A percentile compares a stretch with the other conserved stretches of the same genome.
Evolutionary conservation across 2,888 invertebrate species (phyloP).

Genomic region (Xanthorhoe spadicearia): DNA sequence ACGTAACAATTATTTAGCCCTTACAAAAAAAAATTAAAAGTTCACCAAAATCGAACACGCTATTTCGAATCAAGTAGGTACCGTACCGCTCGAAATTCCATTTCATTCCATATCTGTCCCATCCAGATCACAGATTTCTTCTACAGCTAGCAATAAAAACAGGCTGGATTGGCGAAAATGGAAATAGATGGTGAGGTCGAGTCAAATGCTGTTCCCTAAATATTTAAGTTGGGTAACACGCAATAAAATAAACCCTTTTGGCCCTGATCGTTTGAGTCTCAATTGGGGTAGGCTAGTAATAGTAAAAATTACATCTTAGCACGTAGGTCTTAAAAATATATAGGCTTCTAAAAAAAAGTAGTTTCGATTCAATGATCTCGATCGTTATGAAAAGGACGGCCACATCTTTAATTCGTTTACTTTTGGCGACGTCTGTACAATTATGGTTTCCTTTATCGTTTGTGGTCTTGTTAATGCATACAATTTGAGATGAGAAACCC

Average conservation of each 20-base stretch:
- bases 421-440: no score
- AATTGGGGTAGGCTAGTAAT: slow-evolving; percentile 14
- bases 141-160: slow-evolving; percentile 40
- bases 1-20: not conserved
- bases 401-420: no score
- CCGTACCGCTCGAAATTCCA: slow-evolving; percentile 17
- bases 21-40: not conserved
- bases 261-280: slow-evolving; percentile 21
- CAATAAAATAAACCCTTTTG: slow-evolving; percentile 35
- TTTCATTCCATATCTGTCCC: slow-evolving; percentile 29
- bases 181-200: slow-evolving; percentile 41
- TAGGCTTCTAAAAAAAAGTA: not conserved
- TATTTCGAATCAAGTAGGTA: slow-evolving; percentile 15
- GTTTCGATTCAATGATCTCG: no score
- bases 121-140: slow-evolving; percentile 37
- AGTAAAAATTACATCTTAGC: not conserved
- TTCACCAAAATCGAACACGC: not conserved
- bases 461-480: no score
- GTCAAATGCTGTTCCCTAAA: slow-evolving; percentile 39
- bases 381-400: no score
- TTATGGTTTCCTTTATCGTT: no score
- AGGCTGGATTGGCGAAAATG: slow-evolving; percentile 41
- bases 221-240: slow-evolving; percentile 36
- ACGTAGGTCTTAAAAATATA: not conserved
- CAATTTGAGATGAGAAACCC: no score